A percentile compares a stretch with the other conserved stretches of the same genome.
Conservation (phyloP, 2,888 invertebrate genomes). For the Hyposoter dolosus region DNA sequence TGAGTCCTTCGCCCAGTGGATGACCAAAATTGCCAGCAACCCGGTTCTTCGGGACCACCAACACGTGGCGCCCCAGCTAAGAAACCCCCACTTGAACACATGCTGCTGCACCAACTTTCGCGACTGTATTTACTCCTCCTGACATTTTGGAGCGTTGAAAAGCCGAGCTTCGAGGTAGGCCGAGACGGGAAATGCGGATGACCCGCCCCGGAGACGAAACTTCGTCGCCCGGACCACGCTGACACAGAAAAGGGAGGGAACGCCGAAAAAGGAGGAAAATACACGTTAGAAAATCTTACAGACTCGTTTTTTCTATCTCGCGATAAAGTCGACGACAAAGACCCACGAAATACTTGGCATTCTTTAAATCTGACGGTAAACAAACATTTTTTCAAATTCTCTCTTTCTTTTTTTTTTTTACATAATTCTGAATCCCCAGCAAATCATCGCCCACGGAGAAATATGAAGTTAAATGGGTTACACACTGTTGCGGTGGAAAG, state of each 20-base stretch:
- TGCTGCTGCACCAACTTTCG: constrained; percentile 74
- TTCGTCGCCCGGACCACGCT: constrained; percentile 25
- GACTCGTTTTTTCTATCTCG: background rate
- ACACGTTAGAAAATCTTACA: background rate
- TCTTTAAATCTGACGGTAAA: background rate
- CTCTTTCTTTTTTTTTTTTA: background rate
- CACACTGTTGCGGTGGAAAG: constrained; percentile 8
- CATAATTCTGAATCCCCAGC: constrained; percentile 14
- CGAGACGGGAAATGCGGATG: constrained; percentile 9
- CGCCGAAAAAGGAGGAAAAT: background rate
- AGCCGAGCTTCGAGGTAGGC: constrained; percentile 36
- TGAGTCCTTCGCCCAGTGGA: constrained; percentile 46
- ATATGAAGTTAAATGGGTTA: constrained; percentile 36
- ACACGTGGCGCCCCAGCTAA: constrained; percentile 72
- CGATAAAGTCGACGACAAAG: background rate
- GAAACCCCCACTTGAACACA: constrained; percentile 70
- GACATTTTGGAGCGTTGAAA: constrained; percentile 36
- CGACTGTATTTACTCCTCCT: constrained; percentile 65
- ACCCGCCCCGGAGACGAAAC: constrained; percentile 52
- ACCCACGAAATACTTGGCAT: background rate
- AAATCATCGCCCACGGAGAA: constrained; percentile 11
- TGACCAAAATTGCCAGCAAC: constrained; percentile 44
- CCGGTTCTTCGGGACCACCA: constrained; percentile 75
- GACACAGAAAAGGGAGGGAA: background rate
- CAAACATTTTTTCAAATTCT: background rate